Base-by-base conservation (phyloP, 2,888 invertebrate genomes). In the Xanthostigma xanthostigma region DNA sequence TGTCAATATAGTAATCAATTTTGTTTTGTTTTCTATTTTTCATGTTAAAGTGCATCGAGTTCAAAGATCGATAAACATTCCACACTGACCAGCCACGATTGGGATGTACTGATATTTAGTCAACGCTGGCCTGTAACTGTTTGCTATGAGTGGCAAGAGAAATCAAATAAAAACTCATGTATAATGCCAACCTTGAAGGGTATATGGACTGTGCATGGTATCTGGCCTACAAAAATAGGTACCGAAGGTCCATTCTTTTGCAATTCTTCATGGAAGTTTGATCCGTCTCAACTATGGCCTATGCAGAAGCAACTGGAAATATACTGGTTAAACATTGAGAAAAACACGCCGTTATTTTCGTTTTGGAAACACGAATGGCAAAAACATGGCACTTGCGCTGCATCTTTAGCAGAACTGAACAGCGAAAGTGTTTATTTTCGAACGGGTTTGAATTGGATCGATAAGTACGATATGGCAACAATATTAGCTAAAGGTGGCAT, bases 281-380 rank as follows among this genome's bases (percentile, higher is more conserved):
- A 86, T 58, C 67, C 74, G 0, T 68, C 72, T 8, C 65, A 74
- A 55, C 64, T 89, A 11, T 62, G 14, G 35, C 46, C 50, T 9
- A 36, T 53, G 12, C 68, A 75, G 55, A 56, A 62, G 5, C 64
- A 74, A 38, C 59, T 86, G 50, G 68, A 74, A 51, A 64, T 72
- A 41, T 75, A 73, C 54, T 90, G 90, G 90, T 75, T 78, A 1
- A 84, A 86, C 57, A 69, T 89, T 49, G 79, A 85, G 61, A 74
- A 74, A 56, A 66, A 67, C 36, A 68, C 67, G 0, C 59, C 64
- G 17, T 59, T 62, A 2, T 66, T 79, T 56, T 70, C 75, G 9
- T 70, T 88, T 17, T 88, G 87, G 87, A 69, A 76, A 50, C 87
- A 89, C 59, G 89, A 89, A 63, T 89, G 88, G 88, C 62, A 69